A percentile compares a stretch with the other conserved stretches of the same genome.
These are phyloP conservation scores for Rhynchopsitta pachyrhyncha DNA, from an alignment of 2,113 vertebrate species.

Conservation along the genomic window DNA sequence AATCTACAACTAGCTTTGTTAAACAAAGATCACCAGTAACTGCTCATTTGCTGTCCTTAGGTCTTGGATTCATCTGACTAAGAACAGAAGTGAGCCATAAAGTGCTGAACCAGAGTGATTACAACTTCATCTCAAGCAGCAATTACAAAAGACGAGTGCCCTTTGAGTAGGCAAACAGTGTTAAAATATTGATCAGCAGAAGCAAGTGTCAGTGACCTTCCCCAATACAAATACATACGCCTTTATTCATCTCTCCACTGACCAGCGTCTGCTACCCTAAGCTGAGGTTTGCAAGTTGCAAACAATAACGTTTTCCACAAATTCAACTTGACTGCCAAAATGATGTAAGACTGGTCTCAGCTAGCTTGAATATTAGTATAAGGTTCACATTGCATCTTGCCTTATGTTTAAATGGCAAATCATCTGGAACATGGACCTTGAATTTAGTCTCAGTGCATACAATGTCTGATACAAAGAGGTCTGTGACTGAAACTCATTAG, in stretches of 20 bases:
- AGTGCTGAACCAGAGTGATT: background rate
- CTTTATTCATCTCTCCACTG: background rate
- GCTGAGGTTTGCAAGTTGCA: background rate
- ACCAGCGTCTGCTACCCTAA: background rate
- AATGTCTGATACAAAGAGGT: background rate
- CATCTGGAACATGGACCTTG: background rate
- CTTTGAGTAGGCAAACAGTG: background rate
- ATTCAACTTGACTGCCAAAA: background rate
- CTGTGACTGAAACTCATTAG: background rate
- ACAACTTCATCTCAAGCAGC: background rate
- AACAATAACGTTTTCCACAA: background rate
- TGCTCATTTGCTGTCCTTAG: background rate
- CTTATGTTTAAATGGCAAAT: background rate
- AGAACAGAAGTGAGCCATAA: background rate
- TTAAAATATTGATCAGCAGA: background rate
- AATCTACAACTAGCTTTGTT: background rate
- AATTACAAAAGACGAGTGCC: background rate
- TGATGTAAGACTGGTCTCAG: background rate
- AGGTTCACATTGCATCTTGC: background rate
- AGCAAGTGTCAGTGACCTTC: background rate
- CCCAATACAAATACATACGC: fast-evolving
- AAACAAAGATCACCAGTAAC: background rate
- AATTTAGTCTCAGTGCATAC: fast-evolving
- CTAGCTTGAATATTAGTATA: background rate
- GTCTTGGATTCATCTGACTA: background rate